Evolutionary conservation across 2,888 invertebrate genomes (phyloP), one percentile per base, ranked within the genome.

Genomic region (Branchipolynoe longqiensis): DNA sequence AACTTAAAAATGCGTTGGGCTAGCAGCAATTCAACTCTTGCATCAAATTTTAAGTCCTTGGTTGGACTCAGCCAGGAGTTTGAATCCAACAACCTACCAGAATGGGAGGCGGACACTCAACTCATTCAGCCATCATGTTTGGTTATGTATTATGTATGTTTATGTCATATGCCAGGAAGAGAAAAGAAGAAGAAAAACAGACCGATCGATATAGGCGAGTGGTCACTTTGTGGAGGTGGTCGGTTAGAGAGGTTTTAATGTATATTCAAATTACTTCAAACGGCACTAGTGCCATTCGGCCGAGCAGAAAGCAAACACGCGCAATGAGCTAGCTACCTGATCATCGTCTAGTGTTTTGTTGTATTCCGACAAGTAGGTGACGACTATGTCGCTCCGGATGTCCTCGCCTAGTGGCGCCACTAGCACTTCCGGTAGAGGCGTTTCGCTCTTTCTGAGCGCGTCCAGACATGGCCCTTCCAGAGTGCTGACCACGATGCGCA

Each of bases 271-370:
- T n/a, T n/a, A n/a, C n/a, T n/a, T n/a, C n/a, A n/a, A n/a, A n/a
- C n/a, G n/a, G n/a, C n/a, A n/a, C n/a, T n/a, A n/a, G n/a, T n/a
- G n/a, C n/a, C n/a, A n/a, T n/a, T n/a, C n/a, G n/a, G n/a, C n/a
- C n/a, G n/a, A n/a, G n/a, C n/a, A n/a, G n/a, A n/a, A n/a, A n/a
- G n/a, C n/a, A n/a, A n/a, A n/a, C n/a, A n/a, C n/a, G n/a, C n/a
- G n/a, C 18, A 48, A 12, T 48, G 48, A 48, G 25, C 25, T 25
- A 41, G 6, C 25, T 62, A 89, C 89, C 88, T 90, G 90, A 78
- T 89, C 88, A n/a, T 82, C 73, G 62, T 90, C 90, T 38, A 90
- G 82, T 18, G 85, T 85, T 81, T 90, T 90, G 86, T 89, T 89
- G 84, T 87, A 90, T 1, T 89, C 88, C 4, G 86, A 87, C 56